Base-by-base conservation (phyloP, 2,888 invertebrate genomes). In the Epicampocera succincta region DNA sequence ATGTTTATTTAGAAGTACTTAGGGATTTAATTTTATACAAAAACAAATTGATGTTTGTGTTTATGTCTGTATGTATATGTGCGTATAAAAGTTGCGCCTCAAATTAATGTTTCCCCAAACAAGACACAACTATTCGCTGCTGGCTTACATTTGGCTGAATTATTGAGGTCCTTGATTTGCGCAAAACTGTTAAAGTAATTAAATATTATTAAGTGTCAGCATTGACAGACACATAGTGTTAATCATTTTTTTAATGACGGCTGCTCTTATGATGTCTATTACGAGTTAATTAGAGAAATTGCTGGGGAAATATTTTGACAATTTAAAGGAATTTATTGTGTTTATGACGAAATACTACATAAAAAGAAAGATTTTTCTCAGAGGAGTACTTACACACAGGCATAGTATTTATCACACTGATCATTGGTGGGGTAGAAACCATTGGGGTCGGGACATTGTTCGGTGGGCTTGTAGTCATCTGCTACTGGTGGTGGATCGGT, bases 381-480 rank as follows among this genome's bases (percentile, higher is more conserved):
- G 29, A 40, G 0, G 2, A 11, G 40, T 84, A 87, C 88, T 90
- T 89, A 93, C 93, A 92, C 92, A 91, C 97, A 97, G 82, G 94
- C 94, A 90, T 96, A 95, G 88, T 96, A 97, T 91, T 96, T 96
- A 92, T 97, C 97, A 88, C 97, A 97, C 91, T 97, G 96, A 86
- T 95, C 94, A 13, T 94, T 94, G 88, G 96, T 96, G 11, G 96
- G 95, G 88, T 96, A 97, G 91, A 93, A 97, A 9, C 97, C 97
- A 86, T 95, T 94, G 0, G 94, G 92, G 86, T 96, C 95, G 0
- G 97, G 97, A 87, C 97, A 97, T 85, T 94, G 92, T 69, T 94
- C 94, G 19, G 94, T 92, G 84, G 93, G 92, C 80, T 92, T 93
- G 86, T 93, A 93, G 63, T 93, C 93, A 1, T 88, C 90, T 2